phyloP scores from a whole-genome alignment of 35 echinoderm and acorn worm species.

The Acanthaster planci region DNA sequence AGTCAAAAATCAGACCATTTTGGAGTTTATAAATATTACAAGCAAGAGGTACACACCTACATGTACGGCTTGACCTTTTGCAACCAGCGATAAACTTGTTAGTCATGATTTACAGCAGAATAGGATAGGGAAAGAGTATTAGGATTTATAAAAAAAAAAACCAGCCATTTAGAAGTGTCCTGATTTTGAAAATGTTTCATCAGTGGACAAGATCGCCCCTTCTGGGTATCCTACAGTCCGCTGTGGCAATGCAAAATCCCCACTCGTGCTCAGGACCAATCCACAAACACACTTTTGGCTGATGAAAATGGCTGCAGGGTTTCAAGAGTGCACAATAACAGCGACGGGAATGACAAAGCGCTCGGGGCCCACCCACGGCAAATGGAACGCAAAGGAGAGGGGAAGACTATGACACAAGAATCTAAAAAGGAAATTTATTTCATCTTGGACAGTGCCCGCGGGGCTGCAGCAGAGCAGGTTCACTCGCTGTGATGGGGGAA shows the following conservation, averaged over 20 bases:
- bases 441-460: not conserved
- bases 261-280: not conserved
- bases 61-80: no score
- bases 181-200: constrained; percentile 10
- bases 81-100: no score
- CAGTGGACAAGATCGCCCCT: not conserved
- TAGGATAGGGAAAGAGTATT: no score
- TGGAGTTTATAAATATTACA: no score
- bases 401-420: constrained; percentile 1
- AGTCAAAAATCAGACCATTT: not conserved
- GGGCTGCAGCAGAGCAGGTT: not conserved
- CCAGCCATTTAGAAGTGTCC: not conserved
- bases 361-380: constrained; percentile 3
- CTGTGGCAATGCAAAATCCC: not conserved
- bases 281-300: constrained; percentile 21
- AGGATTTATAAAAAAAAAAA: no score
- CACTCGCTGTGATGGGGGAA: constrained; percentile 21
- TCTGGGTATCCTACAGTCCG: not conserved
- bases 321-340: not conserved
- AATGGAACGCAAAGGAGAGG: not conserved
- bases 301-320: constrained; percentile 11
- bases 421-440: constrained; percentile 25
- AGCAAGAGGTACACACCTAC: no score
- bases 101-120: no score
- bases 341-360: not conserved